Evolutionary conservation across 1,140 invertebrate genomes (phyloP), one percentile per base, ranked within the genome.

Genomic region (Ceratina japonica): DNA sequence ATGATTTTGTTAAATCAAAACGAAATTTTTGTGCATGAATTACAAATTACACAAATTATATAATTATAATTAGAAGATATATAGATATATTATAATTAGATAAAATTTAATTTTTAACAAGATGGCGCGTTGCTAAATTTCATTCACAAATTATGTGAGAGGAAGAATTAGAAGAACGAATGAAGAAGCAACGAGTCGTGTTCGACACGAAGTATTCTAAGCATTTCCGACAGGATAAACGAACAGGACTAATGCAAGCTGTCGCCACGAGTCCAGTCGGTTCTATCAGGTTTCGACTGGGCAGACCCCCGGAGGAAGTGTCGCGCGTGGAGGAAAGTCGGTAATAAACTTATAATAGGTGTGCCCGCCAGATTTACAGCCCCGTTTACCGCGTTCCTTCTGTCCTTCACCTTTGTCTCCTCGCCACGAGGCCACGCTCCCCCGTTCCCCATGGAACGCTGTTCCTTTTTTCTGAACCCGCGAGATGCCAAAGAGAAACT

Each of bases 281-380:
- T 68, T 44, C 15, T 76, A 84, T 80, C 82, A 80, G 83, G 83
- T 84, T 84, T 84, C 68, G 73, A 80, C 44, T 77, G 52, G 56
- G 37, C 5, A 10, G 82, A 76, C 65, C 84, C 68, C 61, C 75
- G 52, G 77, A 80, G 80, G 78, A 84, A 84, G 83, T 84, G 83
- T 84, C 83, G 82, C 83, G 83, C 82, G 83, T 74, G 77, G 75
- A 71, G 85, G 74, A 85, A 85, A 83, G 81, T 71, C 80, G 75
- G 87, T 88, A 87, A 88, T 89, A 88, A 89, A 89, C 86, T 87
- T 87, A 87, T 89, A 89, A 89, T 89, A 81, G 85, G 74, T 80
- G 82, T 86, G 75, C 62, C 81, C 68, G 79, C 79, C 68, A 82
- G 81, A 88, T 88, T 88, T 88, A 88, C 87, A 84, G 87, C 71